A percentile compares a stretch with the other conserved stretches of the same genome.
Evolutionary conservation across 1,140 invertebrate genomes (phyloP).

Genomic region (Drosophila sucinea): DNA sequence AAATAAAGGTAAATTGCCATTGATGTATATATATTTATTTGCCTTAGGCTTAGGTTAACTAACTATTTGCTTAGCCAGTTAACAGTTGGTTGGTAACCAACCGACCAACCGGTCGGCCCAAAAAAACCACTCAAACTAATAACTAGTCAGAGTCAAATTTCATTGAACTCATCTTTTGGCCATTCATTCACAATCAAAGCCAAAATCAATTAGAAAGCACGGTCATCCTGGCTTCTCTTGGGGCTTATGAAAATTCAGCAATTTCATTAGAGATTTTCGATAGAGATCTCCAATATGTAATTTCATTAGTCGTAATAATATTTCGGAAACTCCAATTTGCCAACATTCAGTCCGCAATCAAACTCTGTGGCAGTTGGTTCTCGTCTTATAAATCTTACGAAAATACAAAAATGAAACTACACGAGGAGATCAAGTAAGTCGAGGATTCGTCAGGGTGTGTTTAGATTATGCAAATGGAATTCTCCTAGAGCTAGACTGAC

Average conservation of each 20-base stretch:
- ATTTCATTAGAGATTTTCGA: conserved; percentile 38
- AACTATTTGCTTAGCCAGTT: conserved; percentile 34
- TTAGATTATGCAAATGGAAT: background rate
- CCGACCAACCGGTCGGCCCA: too few relatives aligned
- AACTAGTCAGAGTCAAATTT: conserved; percentile 41
- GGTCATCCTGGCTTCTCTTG: too few relatives aligned
- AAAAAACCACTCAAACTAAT: conserved; percentile 58
- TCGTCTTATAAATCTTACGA: background rate
- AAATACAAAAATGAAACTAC: conserved; percentile 28
- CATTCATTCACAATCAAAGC: conserved; percentile 34
- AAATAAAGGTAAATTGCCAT: conserved; percentile 13
- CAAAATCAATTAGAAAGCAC: background rate
- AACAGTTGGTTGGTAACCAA: too few relatives aligned
- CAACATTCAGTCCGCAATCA: conserved; percentile 32
- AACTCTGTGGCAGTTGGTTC: conserved; percentile 31
- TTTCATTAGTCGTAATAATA: background rate
- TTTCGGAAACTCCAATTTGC: conserved; percentile 25
- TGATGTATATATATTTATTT: conserved; percentile 4
- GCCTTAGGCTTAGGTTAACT: background rate
- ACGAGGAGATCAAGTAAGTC: conserved; percentile 38
- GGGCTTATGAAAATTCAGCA: background rate
- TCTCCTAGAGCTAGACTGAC: background rate
- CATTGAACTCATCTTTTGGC: conserved; percentile 47
- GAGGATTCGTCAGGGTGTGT: conserved; percentile 12
- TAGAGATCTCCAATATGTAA: too few relatives aligned